Evolutionary conservation across 2,888 invertebrate genomes (phyloP), one percentile per base, ranked within the genome.

Genomic region (Fissipunctia ypsillon): DNA sequence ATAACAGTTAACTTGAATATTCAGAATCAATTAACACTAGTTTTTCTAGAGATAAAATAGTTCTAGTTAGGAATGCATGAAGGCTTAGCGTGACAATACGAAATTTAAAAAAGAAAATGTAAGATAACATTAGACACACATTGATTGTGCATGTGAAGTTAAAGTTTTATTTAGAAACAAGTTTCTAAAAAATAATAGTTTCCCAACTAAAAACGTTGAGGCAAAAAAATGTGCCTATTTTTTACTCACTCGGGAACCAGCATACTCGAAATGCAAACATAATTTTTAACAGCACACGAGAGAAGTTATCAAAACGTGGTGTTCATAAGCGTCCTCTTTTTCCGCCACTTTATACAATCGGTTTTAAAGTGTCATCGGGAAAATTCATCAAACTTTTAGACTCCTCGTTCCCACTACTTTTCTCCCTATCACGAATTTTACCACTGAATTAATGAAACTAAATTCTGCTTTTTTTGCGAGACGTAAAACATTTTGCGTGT

Each of bases 281-380:
- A 66, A 73, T 76, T 83, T 84, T 72, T 76, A 69, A 73, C 78
- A 64, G 57, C 72, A 50, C 60, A 70, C 57, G 67, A 75, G 78
- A 67, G 73, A 69, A 76, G 73, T 84, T 85, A 83, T 78, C 78
- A 81, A 80, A 83, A 74, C 73, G 57, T 71, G 60, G 80, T 78
- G 83, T 78, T 73, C 9, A 48, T 72, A 72, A 80, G 73, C 65
- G 68, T 65, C 70, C 78, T 74, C 83, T 83, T 85, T 79, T 84
- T 75, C 66, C 68, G 38, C 73, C 69, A 84, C 80, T 81, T 79
- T 67, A 78, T 74, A 75, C 80, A 82, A 83, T 80, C 52, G 67
- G 73, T 70, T 79, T 79, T 68, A 54, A 80, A 83, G 78, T 80
- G 69, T 74, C 78, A 83, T 80, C 48, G 67, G 25, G 43, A n/a